Evolutionary conservation across 2,797 vertebrate species (phyloP).

Genomic region (Pantherophis vulpinus): DNA sequence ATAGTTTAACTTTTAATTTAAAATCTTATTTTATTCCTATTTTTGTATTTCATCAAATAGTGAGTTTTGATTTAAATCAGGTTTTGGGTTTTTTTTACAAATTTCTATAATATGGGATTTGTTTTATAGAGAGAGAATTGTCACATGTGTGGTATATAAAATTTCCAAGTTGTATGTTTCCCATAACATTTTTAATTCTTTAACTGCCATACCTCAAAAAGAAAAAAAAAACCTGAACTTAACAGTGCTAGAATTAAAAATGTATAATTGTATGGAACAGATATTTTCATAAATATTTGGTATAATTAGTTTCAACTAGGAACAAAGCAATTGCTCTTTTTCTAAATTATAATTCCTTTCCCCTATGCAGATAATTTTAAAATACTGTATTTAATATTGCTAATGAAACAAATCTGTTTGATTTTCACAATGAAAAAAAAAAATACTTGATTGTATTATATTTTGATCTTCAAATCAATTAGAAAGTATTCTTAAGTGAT

Average conservation of each 20-base stretch:
- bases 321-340: constrained; percentile 76
- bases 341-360: constrained; percentile 79
- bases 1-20: not conserved
- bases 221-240: constrained; percentile 67
- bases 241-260: constrained; percentile 76
- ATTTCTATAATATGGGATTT: not conserved
- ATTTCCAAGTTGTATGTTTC: constrained; percentile 59
- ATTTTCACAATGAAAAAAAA: constrained; percentile 62
- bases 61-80: constrained; percentile 17
- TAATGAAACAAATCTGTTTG: constrained; percentile 71
- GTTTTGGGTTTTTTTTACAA: not conserved
- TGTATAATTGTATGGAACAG: constrained; percentile 78
- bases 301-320: constrained; percentile 81
- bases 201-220: constrained; percentile 66
- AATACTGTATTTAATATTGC: constrained; percentile 71
- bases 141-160: constrained; percentile 48
- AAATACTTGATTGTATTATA: constrained; percentile 52
- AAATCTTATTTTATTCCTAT: not conserved
- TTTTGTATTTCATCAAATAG: not conserved
- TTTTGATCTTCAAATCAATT: constrained; percentile 23
- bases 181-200: constrained; percentile 66
- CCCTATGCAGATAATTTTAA: constrained; percentile 63
- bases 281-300: constrained; percentile 85
- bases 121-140: constrained; percentile 42
- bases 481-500: not conserved